A percentile compares a stretch with the other conserved stretches of the same genome.
Conservation (phyloP, 2,797 vertebrate species). For the Limnodromus scolopaceus region DNA sequence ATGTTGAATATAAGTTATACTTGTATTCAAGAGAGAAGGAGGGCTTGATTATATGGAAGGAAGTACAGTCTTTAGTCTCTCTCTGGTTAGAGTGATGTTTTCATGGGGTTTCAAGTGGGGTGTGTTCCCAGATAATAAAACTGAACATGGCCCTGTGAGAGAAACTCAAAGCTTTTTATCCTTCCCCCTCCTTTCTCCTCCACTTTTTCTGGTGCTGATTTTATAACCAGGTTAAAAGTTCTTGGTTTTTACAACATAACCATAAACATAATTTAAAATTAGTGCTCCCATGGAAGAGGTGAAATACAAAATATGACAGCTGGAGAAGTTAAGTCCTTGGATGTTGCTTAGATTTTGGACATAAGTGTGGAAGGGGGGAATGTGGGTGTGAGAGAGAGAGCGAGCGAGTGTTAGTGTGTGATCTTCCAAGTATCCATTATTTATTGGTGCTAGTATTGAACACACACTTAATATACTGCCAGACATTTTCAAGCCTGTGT, state of each 20-base stretch:
- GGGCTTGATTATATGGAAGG: not conserved
- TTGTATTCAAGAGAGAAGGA: not conserved
- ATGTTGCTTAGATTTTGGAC: not conserved
- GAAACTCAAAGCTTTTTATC: not conserved
- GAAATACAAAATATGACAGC: not conserved
- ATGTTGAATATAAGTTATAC: not conserved
- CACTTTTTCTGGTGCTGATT: not conserved
- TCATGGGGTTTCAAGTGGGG: not conserved
- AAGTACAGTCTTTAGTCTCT: not conserved
- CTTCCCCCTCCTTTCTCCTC: not conserved
- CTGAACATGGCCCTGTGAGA: not conserved
- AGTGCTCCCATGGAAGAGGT: not conserved
- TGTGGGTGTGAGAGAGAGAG: fast-evolving
- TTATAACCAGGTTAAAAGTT: not conserved
- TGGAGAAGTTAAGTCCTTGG: not conserved
- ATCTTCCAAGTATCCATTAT: not conserved
- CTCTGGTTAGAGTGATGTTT: not conserved
- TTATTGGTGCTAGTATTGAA: not conserved
- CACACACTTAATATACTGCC: not conserved
- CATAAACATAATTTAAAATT: not conserved
- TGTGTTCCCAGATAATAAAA: not conserved
- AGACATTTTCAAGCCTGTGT: not conserved
- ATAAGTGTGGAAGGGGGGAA: no score
- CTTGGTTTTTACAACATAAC: not conserved
- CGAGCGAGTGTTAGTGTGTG: not conserved